Conservation (phyloP, 2,113 vertebrate genomes). For the Poeciliopsis retropinna region DNA sequence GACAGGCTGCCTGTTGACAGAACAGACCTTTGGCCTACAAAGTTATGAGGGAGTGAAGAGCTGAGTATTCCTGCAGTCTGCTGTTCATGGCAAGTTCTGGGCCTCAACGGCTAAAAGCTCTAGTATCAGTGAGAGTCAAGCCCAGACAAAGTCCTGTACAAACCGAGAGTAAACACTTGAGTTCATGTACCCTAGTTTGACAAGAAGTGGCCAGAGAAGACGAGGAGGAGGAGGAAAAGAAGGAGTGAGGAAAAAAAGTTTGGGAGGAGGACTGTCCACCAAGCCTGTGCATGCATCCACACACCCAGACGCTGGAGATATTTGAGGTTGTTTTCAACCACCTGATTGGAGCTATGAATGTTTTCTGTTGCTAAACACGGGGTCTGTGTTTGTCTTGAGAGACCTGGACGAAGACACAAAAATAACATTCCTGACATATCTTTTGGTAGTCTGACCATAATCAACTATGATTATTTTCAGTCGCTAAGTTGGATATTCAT, state of each 20-base stretch:
- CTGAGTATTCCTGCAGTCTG: slow-evolving; percentile 43
- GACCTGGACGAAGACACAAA: slow-evolving; percentile 65
- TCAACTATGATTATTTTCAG: slow-evolving; percentile 57
- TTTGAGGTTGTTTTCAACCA: slow-evolving; percentile 60
- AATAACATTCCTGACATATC: slow-evolving; percentile 65
- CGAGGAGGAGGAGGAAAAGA: slow-evolving; percentile 25
- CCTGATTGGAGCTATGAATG: slow-evolving; percentile 62
- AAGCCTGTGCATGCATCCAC: slow-evolving; percentile 63
- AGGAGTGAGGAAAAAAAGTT: slow-evolving; percentile 5
- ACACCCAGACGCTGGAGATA: slow-evolving; percentile 51
- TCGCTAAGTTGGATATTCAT: slow-evolving; percentile 43
- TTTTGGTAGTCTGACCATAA: slow-evolving; percentile 25
- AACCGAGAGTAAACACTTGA: slow-evolving; percentile 73
- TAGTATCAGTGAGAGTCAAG: slow-evolving; percentile 66
- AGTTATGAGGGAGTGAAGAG: slow-evolving; percentile 37
- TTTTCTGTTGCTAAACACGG: slow-evolving; percentile 66
- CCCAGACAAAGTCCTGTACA: slow-evolving; percentile 71
- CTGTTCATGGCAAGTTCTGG: slow-evolving; percentile 39
- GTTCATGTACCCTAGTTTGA: slow-evolving; percentile 65
- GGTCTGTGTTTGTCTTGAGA: slow-evolving; percentile 58
- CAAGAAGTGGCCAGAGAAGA: slow-evolving; percentile 45
- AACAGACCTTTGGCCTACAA: slow-evolving; percentile 66
- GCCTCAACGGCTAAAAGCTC: slow-evolving; percentile 45
- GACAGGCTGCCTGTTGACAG: slow-evolving; percentile 64
- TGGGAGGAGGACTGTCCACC: slow-evolving; percentile 38